Percentiles rank a stretch among this genome's conserved stretches.
Evolutionary conservation across 2,113 vertebrate species (phyloP).

Genomic region (Heterocephalus glaber): DNA sequence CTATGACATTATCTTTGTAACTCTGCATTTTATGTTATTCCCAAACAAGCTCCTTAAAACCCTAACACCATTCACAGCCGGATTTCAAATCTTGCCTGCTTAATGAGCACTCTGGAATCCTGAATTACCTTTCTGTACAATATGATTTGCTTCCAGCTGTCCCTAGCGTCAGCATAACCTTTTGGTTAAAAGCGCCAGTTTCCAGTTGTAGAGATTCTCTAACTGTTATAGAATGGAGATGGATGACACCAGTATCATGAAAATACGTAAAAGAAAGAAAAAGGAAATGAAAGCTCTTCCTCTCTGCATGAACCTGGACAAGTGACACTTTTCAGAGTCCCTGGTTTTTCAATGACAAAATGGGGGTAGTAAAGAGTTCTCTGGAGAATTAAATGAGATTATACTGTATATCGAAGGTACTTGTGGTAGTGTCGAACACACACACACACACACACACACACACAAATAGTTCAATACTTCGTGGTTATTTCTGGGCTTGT

Average conservation of each 20-base stretch:
- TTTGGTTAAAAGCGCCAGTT: slow-evolving; percentile 18
- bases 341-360: neutral
- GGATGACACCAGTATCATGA: neutral
- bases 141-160: neutral
- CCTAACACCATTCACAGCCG: neutral
- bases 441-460: neutral
- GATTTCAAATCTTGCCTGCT: slow-evolving; percentile 22
- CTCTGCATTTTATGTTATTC: slow-evolving; percentile 26
- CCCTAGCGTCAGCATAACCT: neutral
- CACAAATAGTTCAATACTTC: neutral
- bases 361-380: neutral
- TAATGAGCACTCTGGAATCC: neutral
- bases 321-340: neutral
- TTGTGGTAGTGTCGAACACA: neutral
- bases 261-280: neutral
- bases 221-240: neutral
- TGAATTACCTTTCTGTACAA: slow-evolving; percentile 4
- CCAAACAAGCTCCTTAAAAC: neutral
- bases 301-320: neutral
- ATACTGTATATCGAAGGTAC: slow-evolving; percentile 5
- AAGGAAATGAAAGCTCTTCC: neutral
- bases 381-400: slow-evolving; percentile 55
- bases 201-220: neutral
- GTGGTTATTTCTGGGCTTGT: slow-evolving; percentile 42
- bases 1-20: neutral